phyloP scores from a whole-genome alignment of 1,140 invertebrate genomes.

The silkworm (Bombyx mori) region ASM3026992v2 NC_085112.1:7125501-7126000 shows the following conservation, averaged over 20 bases:
- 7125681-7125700: slow-evolving; percentile 24
- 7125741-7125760: slow-evolving; percentile 7
- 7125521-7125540: slow-evolving; percentile 22
- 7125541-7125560: slow-evolving; percentile 40
- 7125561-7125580: slow-evolving; percentile 47
- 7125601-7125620: slow-evolving; percentile 64
- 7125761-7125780: too few species aligned
- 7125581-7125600: slow-evolving; percentile 55
- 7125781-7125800: too few species aligned
- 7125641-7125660: slow-evolving; percentile 51
- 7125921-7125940: too few species aligned
- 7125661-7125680: slow-evolving; percentile 35
- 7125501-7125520: background rate
- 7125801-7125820: too few species aligned
- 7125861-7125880: too few species aligned
- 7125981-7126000: too few species aligned
- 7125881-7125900: too few species aligned
- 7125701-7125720: slow-evolving; percentile 47
- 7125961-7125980: too few species aligned
- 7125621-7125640: slow-evolving; percentile 56
- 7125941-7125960: too few species aligned
- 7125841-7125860: too few species aligned
- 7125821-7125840: too few species aligned
- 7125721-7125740: slow-evolving; percentile 56
- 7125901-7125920: too few species aligned